Percentiles rank a stretch among this genome's conserved stretches.
These are phyloP conservation scores for Metellina segmentata DNA, from an alignment of 2,888 invertebrate species.

Conservation along the genomic window DNA sequence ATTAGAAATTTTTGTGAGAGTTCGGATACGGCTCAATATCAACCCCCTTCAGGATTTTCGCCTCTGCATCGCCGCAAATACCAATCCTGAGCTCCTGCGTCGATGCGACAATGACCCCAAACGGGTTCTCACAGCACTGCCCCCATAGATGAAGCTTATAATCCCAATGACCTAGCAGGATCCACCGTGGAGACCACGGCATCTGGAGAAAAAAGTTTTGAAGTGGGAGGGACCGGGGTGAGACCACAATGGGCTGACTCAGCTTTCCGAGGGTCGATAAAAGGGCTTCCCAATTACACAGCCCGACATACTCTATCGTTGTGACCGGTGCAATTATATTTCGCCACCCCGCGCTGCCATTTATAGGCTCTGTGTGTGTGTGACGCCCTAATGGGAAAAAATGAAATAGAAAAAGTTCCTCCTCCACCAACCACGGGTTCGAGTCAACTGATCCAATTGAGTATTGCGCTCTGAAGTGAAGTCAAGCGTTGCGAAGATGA, in stretches of 20 bases:
- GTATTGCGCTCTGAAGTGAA: background rate
- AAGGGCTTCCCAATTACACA: slow-evolving; percentile 45
- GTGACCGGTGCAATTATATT: slow-evolving; percentile 61
- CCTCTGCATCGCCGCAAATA: too few species aligned
- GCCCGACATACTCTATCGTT: slow-evolving; percentile 31
- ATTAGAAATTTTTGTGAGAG: too few species aligned
- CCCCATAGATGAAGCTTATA: background rate
- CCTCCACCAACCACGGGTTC: background rate
- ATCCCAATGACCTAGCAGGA: background rate
- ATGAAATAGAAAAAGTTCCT: background rate
- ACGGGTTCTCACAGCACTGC: too few species aligned
- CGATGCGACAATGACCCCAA: too few species aligned
- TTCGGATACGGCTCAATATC: too few species aligned
- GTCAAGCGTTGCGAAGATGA: background rate
- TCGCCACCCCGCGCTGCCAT: slow-evolving; percentile 34
- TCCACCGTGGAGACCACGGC: background rate
- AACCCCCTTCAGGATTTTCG: too few species aligned
- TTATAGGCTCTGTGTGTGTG: slow-evolving; percentile 50
- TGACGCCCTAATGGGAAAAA: slow-evolving; percentile 40
- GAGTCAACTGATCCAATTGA: slow-evolving; percentile 49
- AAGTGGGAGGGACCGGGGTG: background rate
- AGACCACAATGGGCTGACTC: slow-evolving; percentile 60
- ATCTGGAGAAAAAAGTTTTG: background rate
- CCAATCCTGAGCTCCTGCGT: too few species aligned
- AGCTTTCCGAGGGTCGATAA: slow-evolving; percentile 36